A percentile compares a stretch with the other conserved stretches of the same genome.
These are phyloP conservation scores for Sericinus montela DNA, from an alignment of 2,888 invertebrate genomes.

Conservation along the genomic window DNA sequence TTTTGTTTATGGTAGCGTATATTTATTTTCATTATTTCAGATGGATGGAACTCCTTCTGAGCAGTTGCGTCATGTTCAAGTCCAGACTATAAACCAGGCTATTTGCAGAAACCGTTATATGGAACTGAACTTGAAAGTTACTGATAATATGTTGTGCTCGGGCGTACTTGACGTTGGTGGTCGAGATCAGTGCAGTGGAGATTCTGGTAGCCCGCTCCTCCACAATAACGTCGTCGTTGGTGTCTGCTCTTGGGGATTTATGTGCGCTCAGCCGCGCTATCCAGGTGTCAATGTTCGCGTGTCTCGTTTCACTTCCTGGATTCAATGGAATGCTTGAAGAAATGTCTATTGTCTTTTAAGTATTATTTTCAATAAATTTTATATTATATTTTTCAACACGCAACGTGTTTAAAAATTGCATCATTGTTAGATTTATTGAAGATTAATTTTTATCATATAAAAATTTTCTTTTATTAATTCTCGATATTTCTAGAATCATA, in stretches of 20 bases:
- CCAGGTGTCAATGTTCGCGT: constrained; percentile 48
- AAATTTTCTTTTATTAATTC: too few species aligned
- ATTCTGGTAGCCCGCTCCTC: constrained; percentile 47
- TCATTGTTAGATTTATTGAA: too few species aligned
- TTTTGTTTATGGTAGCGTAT: too few species aligned
- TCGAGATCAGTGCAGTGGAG: constrained; percentile 19
- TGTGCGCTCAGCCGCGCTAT: constrained; percentile 34
- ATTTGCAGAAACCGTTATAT: constrained; percentile 1
- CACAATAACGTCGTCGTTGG: constrained; percentile 41
- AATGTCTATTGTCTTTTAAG: too few species aligned
- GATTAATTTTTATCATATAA: too few species aligned
- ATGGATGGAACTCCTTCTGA: not conserved
- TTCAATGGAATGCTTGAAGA: constrained; percentile 36
- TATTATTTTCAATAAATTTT: too few species aligned
- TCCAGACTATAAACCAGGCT: not conserved
- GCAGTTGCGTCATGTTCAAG: constrained; percentile 17
- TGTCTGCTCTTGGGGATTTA: constrained; percentile 38
- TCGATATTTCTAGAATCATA: too few species aligned
- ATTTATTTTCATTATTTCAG: constrained; percentile 33
- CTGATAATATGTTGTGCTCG: constrained; percentile 22
- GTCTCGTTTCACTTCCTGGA: constrained; percentile 38
- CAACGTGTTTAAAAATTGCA: too few species aligned
- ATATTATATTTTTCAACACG: too few species aligned
- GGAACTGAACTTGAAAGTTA: not conserved
- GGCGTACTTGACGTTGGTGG: constrained; percentile 2